Base-by-base conservation (phyloP, 1,140 invertebrate genomes). In the Drosophila lini region DNA sequence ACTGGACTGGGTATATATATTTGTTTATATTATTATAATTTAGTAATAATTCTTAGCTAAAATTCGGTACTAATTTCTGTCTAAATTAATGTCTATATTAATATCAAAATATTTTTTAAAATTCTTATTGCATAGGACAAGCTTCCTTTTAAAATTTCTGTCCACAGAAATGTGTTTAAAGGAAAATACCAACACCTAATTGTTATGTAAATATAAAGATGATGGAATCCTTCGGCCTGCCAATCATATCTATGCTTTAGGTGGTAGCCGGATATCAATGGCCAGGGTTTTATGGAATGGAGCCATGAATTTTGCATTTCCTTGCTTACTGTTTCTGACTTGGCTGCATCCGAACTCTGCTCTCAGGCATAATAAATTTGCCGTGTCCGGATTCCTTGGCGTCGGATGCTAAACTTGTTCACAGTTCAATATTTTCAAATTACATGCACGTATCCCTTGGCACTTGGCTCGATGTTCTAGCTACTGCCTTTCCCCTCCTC, bases 391-490 rank as follows among this genome's bases (percentile, higher is more conserved):
- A 75, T 71, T 31, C 38, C 13, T 61, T 81, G 61, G 60, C 40
- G 70, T 57, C 48, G 75, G n/a, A 32, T 53, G 53, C 64, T 34
- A 47, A 58, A 45, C 69, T 78, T 78, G 69, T 86, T 65, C 65
- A 89, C 74, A 78, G 74, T 78, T 78, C 75, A 78, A 78, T 89
- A 79, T 80, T 86, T 86, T 86, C 60, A 80, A 86, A 86, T 86
- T 86, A 89, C 81, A 80, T 86, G 68, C 84, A 86, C 77, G 75
- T 64, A 68, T 89, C 56, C 59, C 63, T 56, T 76, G 61, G 45
- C 73, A 40, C 61, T 71, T 59, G 68, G 68, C 44, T 58, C 25
- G 11, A 22, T 50, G 52, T 19, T 59, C 38, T 16, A 58, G 10
- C 34, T 56, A 65, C 50, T 50, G 13, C 2, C 16, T 7, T 13